Percentiles rank a stretch among this genome's conserved stretches.
Evolutionary conservation across 2,113 vertebrate species (phyloP).

Genomic region (Aythya baeri): DNA sequence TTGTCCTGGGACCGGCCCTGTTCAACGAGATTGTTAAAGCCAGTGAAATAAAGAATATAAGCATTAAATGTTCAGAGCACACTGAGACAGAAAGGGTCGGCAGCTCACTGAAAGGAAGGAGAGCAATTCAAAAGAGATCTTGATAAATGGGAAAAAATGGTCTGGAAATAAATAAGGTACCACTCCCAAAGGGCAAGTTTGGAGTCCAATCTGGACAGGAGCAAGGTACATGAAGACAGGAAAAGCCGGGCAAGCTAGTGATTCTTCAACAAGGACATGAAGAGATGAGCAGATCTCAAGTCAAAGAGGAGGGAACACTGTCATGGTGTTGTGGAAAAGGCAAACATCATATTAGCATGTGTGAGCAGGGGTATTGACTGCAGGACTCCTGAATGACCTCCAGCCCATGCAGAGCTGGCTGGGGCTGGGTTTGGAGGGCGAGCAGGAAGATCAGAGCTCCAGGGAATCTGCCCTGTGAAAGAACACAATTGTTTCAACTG

Average conservation of each 20-base stretch:
- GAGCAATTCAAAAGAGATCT: not conserved
- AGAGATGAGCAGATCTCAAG: not conserved
- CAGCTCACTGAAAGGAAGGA: not conserved
- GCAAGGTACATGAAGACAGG: accelerated
- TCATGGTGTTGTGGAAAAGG: not conserved
- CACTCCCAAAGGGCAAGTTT: not conserved
- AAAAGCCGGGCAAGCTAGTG: not conserved
- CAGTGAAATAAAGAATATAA: not conserved
- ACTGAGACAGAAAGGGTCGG: not conserved
- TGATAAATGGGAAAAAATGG: not conserved
- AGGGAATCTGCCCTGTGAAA: not conserved
- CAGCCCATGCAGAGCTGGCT: not conserved
- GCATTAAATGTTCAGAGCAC: not conserved
- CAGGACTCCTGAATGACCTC: not conserved
- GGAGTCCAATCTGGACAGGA: not conserved
- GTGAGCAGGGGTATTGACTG: not conserved
- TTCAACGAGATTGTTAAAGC: not conserved
- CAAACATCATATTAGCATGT: not conserved
- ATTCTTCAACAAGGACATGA: not conserved
- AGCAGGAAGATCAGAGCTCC: not conserved
- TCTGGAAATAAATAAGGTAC: not conserved
- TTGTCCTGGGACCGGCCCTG: not conserved
- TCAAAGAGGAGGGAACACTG: not conserved
- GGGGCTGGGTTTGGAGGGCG: not conserved
- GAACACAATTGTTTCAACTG: not conserved